Percentiles rank a stretch among this genome's conserved stretches.
Conservation (phyloP, 2,113 vertebrate species). For the Anhinga rufa region DNA sequence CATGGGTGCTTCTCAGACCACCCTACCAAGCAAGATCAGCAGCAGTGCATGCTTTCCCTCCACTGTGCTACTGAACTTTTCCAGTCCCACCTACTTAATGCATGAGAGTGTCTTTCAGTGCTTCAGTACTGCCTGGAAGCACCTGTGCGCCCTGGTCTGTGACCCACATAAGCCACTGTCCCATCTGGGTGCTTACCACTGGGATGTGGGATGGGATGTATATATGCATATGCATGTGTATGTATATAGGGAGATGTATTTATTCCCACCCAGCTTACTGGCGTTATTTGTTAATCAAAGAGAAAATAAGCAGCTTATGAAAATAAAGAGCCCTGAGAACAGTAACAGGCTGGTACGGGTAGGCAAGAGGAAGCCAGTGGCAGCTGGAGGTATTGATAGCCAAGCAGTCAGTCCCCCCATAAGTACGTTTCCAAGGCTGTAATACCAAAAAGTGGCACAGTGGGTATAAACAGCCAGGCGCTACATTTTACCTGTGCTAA, state of each 20-base stretch:
- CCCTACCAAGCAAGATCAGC: not conserved
- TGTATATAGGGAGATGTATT: not conserved
- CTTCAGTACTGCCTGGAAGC: not conserved
- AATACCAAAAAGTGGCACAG: not conserved
- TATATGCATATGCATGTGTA: accelerated
- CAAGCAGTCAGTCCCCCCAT: accelerated
- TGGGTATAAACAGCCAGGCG: not conserved
- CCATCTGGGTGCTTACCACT: not conserved
- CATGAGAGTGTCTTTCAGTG: not conserved
- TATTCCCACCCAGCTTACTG: not conserved
- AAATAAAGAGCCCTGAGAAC: not conserved
- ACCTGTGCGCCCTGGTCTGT: not conserved
- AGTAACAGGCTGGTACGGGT: not conserved
- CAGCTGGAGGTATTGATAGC: not conserved
- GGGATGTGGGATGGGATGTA: not conserved
- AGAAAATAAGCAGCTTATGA: not conserved
- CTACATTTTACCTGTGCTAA: not conserved
- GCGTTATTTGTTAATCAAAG: not conserved
- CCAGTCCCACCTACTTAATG: not conserved
- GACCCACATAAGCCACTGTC: not conserved
- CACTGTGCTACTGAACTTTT: not conserved
- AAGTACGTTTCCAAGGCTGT: not conserved
- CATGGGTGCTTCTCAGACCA: not conserved
- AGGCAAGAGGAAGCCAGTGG: not conserved
- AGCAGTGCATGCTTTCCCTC: not conserved